Base-by-base conservation (phyloP, 2,888 invertebrate genomes). In the Campoplex capitator region DNA sequence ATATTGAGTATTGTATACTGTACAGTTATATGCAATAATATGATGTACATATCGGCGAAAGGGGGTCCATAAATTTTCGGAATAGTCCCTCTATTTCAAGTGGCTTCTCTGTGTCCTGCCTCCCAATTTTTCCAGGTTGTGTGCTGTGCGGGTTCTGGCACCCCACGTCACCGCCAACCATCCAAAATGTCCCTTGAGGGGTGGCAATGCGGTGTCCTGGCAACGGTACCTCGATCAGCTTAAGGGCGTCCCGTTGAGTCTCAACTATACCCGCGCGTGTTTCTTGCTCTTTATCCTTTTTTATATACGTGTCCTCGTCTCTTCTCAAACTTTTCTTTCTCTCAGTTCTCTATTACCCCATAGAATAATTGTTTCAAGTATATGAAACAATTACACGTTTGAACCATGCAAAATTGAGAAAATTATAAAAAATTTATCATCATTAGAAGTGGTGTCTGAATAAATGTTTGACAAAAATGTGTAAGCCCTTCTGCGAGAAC, bases 171-270 rank as follows among this genome's bases (percentile, higher is more conserved):
- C 83, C 83, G 74, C 82, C 81, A 48, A 74, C 75, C 80, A 67
- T 78, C 81, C 62, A 84, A 90, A 90, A 83, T 65, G 79, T 89
- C 89, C 90, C 88, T 82, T 32, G 83, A 77, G 90, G 88, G 90
- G 85, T 85, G 82, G 81, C 73, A 67, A 75, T 68, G 56, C 82
- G 85, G 88, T 81, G 70, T 88, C 87, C 84, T 81, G 88, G 85
- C 87, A 89, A 88, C 85, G 88, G 84, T 88, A 90, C 89, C 90
- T 88, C 89, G 88, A 90, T 87, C 76, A 88, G 89, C 89, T 90
- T 88, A 88, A 83, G 87, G 90, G 88, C 86, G 88, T 88, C 89
- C 89, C 86, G 83, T 87, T 81, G 84, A 71, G 87, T 83, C 84
- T 75, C 85, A 70, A 70, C 67, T 67, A 85, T 86, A 81, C 67